Percentiles rank a stretch among this genome's conserved stretches.
Conservation (phyloP, 1,140 invertebrate genomes). For the Drosophila chauvacae region DNA sequence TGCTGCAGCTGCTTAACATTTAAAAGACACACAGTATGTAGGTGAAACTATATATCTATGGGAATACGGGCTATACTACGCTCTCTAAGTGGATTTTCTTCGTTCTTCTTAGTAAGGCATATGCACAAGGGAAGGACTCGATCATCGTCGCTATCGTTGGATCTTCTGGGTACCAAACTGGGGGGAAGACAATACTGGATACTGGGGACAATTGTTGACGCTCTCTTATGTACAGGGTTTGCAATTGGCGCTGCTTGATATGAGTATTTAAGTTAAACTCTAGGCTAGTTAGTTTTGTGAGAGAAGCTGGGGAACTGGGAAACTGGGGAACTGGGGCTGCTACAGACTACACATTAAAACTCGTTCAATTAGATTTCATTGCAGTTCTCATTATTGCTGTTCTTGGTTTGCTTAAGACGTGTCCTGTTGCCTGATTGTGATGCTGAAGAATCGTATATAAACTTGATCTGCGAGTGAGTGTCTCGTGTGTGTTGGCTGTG, state of each 20-base stretch:
- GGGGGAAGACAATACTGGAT: constrained; percentile 60
- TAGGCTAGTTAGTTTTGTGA: constrained; percentile 38
- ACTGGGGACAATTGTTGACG: constrained; percentile 44
- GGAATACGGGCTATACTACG: constrained; percentile 26
- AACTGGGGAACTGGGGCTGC: not conserved
- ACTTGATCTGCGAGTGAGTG: constrained; percentile 25
- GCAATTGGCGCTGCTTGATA: constrained; percentile 63
- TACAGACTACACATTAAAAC: constrained; percentile 51
- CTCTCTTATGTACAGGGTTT: constrained; percentile 46
- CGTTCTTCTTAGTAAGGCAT: constrained; percentile 55
- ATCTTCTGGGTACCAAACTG: constrained; percentile 35
- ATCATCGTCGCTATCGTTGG: constrained; percentile 42
- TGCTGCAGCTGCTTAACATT: constrained; percentile 61
- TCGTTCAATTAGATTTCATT: constrained; percentile 63
- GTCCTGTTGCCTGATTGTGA: constrained; percentile 42
- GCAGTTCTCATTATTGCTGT: constrained; percentile 71
- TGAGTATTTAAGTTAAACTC: constrained; percentile 45
- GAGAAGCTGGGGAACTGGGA: constrained; percentile 34
- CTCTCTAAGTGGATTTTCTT: constrained; percentile 23
- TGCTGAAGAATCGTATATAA: constrained; percentile 45
- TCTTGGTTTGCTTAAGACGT: constrained; percentile 25
- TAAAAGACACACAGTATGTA: constrained; percentile 78
- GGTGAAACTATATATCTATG: constrained; percentile 63
- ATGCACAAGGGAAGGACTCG: constrained; percentile 70
- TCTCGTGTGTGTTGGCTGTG: constrained; percentile 30